Evolutionary conservation across 2,888 invertebrate genomes (phyloP).

Genomic region (Carcina quercana): DNA sequence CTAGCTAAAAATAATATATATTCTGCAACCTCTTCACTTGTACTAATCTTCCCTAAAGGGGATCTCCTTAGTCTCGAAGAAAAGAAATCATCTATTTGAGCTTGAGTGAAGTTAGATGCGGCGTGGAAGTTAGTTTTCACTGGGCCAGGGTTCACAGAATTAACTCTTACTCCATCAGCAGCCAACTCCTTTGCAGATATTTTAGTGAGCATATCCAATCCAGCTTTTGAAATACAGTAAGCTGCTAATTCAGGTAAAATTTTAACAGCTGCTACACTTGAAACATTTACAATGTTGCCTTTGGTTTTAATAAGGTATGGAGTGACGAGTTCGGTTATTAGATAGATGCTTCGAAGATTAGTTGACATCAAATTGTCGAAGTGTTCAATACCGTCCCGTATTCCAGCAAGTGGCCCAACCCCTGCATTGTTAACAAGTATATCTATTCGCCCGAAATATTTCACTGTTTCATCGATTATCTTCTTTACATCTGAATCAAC

Average conservation of each 20-base stretch:
- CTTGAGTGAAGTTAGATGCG: background rate
- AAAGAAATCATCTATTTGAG: conserved; percentile 1
- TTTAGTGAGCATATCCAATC: conserved; percentile 81
- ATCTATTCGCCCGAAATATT: conserved; percentile 18
- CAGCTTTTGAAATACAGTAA: conserved; percentile 81
- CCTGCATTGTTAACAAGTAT: conserved; percentile 22
- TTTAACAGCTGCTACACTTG: conserved; percentile 14
- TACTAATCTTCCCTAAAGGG: conserved; percentile 8
- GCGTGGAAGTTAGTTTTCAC: conserved; percentile 1
- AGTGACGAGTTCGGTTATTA: conserved; percentile 14
- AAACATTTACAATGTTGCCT: conserved; percentile 21
- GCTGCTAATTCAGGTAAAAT: conserved; percentile 2
- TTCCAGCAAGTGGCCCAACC: conserved; percentile 7
- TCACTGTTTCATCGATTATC: conserved; percentile 15
- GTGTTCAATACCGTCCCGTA: conserved; percentile 12
- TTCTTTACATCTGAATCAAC: conserved; percentile 16
- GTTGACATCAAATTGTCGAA: conserved; percentile 15
- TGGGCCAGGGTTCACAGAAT: conserved; percentile 66
- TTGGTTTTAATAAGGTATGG: conserved; percentile 16
- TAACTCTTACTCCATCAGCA: conserved; percentile 74
- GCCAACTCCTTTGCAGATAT: conserved; percentile 78
- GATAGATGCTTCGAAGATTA: conserved; percentile 17
- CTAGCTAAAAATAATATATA: conserved; percentile 15
- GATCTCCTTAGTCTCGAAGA: background rate
- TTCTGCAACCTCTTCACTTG: conserved; percentile 14